Evolutionary conservation across 2,113 vertebrate genomes (phyloP), one percentile per base, ranked within the genome.

Genomic region (Sinocyclocheilus anophthalmus): DNA sequence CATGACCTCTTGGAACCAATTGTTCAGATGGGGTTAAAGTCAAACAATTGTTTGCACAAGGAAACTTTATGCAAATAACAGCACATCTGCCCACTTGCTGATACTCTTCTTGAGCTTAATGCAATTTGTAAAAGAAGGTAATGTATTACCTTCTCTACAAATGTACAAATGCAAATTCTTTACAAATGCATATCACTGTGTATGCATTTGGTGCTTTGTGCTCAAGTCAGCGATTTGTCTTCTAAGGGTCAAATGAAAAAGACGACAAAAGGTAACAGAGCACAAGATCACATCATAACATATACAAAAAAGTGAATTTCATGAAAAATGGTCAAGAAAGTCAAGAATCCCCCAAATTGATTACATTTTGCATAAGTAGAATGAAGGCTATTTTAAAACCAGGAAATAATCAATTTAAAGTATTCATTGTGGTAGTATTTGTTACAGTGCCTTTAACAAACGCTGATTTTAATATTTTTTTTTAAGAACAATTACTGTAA

Each of bases 161-260:
- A 33, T 33, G 2, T 33, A 33, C 30, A 33, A 33, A 2, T 33
- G 30, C 30, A 3, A 33, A 33, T 33, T 33, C 30, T 33, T 33
- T 33, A 33, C 30, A 33, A 33, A 33, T 33, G 30, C 30, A 33
- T 4, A 18, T 57, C 14, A 45, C 30, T 42, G 76, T 33, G 39
- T 16, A 37, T n/a, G 48, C 48, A 63, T 69, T 86, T 86, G 86
- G 86, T 86, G 85, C 87, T 86, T 86, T 81, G 42, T 45, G 87
- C 55, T 55, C 26, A 84, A 84, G 84, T 88, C 77, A 80, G 76
- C 73, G 20, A 80, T 76, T 88, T 65, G 61, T 50, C 67, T 10
- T 16, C 5, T 2, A 79, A 42, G 11, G 22, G 16, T 33, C 12
- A 79, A 79, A 79, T 5, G 55, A 78, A 37, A 33, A 45, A 61